Base-by-base conservation (phyloP, 2,888 invertebrate species). In the Nemotelus pantherinus region DNA sequence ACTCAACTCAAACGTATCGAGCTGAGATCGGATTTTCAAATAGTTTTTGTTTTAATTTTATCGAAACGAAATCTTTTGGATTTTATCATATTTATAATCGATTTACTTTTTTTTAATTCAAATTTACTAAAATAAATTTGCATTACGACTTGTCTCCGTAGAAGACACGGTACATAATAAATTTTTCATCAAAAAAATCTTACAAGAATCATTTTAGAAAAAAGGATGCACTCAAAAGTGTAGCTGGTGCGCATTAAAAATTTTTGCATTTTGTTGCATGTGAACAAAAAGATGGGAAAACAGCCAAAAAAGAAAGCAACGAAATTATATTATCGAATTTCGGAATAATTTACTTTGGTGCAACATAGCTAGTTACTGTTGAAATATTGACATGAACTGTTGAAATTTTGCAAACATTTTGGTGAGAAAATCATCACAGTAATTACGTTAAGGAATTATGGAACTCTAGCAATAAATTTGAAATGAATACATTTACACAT, bases 341-440 rank as follows among this genome's bases (percentile, higher is more conserved):
- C 71, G 53, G 71, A 77, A 77, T 71, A 10, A 25, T 77, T 71
- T 71, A 77, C 71, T 77, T 70, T 71, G 77, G 77, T 71, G 77
- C 77, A 71, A 48, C n/a, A 84, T 84, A 84, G 85, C 85, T 25
- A 25, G 84, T 85, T 84, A 25, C 25, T 25, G 0, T 25, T 25
- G 25, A 25, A 25, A 25, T 25, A 25, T 25, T 25, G 25, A 25
- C 25, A 25, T 25, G 25, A 25, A 25, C 25, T 25, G 25, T 25
- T 25, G 25, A 25, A 25, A 25, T 1, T 25, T 25, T 25, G 25
- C 25, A 25, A 25, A 25, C 25, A 25, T 25, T 25, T 25, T 25
- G 25, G 25, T 25, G 25, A 25, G 25, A 25, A 25, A 25, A 25
- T 25, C 25, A 25, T 25, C 25, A 25, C 25, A 25, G 25, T 25